Conservation (phyloP, 2,888 invertebrate species). For the Dione juno region DNA sequence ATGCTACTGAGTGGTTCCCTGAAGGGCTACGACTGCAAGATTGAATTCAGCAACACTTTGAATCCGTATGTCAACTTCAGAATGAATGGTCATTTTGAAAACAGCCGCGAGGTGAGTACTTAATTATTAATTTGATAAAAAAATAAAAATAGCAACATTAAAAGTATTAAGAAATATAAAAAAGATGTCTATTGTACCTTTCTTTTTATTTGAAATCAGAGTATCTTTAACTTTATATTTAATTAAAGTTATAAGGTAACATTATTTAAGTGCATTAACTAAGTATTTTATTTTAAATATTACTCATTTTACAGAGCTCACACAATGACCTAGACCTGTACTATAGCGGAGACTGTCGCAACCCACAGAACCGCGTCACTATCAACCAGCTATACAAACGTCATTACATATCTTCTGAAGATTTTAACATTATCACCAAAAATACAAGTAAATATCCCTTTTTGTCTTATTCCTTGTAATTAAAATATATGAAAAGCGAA, state of each 20-base stretch:
- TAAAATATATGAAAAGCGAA: neutral
- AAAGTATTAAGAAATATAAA: no score
- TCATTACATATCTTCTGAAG: conserved; percentile 60
- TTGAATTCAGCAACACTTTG: conserved; percentile 83
- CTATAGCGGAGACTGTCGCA: conserved; percentile 85
- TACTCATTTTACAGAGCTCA: conserved; percentile 50
- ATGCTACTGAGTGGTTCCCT: conserved; percentile 75
- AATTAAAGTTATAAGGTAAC: no score
- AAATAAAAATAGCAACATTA: no score
- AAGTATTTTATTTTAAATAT: neutral
- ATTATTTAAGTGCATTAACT: no score
- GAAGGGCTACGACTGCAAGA: conserved; percentile 68
- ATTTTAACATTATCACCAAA: conserved; percentile 78
- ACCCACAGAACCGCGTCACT: conserved; percentile 81
- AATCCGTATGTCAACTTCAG: conserved; percentile 85
- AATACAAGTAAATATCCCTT: conserved; percentile 70
- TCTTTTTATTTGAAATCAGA: no score
- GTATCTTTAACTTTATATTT: no score
- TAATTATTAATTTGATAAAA: neutral
- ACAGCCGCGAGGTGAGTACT: conserved; percentile 64
- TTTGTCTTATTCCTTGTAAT: neutral
- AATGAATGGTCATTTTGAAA: conserved; percentile 81
- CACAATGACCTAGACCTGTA: conserved; percentile 82
- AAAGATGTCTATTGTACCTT: no score
- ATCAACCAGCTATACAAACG: conserved; percentile 73